These are phyloP conservation scores for Coptodon bakossiorum DNA, from an alignment of 2,113 vertebrate genomes.

Conservation along the genomic window DNA sequence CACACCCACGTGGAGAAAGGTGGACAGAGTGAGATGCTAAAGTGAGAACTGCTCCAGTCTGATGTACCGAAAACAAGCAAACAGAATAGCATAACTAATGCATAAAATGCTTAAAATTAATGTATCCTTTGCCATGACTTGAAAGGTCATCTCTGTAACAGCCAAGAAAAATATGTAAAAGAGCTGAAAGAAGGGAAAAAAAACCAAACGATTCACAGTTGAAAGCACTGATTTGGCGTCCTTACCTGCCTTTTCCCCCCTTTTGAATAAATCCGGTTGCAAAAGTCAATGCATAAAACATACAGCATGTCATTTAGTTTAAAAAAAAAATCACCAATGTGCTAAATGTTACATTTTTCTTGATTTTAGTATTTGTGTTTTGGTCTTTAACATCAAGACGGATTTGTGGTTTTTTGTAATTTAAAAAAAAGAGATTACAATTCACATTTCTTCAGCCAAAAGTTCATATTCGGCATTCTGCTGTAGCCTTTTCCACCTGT, in stretches of 20 bases:
- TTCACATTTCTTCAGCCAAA: not conserved
- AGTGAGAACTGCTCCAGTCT: not conserved
- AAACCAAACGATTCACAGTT: not conserved
- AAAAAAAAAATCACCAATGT: not conserved
- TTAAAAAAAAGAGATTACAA: rapidly evolving
- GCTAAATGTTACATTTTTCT: not conserved
- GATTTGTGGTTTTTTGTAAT: not conserved
- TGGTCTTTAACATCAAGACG: not conserved
- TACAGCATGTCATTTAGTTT: not conserved
- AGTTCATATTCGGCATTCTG: not conserved
- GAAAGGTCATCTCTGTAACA: not conserved
- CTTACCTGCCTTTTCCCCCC: not conserved
- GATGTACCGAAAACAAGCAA: not conserved
- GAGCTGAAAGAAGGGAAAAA: not conserved
- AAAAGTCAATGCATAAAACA: not conserved
- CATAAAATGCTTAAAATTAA: not conserved
- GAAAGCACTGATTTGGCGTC: not conserved
- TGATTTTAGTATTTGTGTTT: not conserved
- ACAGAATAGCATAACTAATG: not conserved
- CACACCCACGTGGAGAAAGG: not conserved
- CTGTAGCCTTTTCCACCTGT: not conserved
- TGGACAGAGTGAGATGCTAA: not conserved
- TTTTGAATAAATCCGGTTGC: not conserved
- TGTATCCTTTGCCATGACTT: not conserved
- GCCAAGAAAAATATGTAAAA: not conserved